Percentiles rank a stretch among this genome's conserved stretches.
Conservation (phyloP, 1,140 invertebrate species). For the Thrips palmi region DNA sequence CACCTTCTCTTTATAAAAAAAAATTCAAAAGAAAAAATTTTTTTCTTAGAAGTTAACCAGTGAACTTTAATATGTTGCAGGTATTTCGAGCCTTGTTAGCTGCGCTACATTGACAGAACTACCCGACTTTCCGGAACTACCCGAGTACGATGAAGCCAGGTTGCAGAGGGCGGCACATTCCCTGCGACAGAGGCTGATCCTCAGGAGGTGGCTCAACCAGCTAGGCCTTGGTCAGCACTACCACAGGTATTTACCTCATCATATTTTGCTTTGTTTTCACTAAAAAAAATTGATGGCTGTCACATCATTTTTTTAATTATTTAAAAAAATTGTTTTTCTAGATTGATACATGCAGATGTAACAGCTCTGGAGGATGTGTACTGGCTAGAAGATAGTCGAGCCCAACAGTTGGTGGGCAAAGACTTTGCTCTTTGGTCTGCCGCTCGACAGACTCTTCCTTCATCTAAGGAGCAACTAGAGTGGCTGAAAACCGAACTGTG, state of each 20-base stretch:
- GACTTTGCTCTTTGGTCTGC: slow-evolving; percentile 60
- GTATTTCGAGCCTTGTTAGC: slow-evolving; percentile 59
- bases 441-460: slow-evolving; percentile 57
- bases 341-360: slow-evolving; percentile 59
- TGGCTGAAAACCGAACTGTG: slow-evolving; percentile 63
- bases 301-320: slow-evolving; percentile 1
- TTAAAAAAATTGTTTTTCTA: slow-evolving; percentile 20
- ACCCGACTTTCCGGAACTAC: slow-evolving; percentile 55
- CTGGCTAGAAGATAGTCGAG: slow-evolving; percentile 64
- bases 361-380: slow-evolving; percentile 70
- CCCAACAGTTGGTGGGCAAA: slow-evolving; percentile 50
- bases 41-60: too few relatives aligned
- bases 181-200: slow-evolving; percentile 57
- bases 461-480: slow-evolving; percentile 55
- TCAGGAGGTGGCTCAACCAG: slow-evolving; percentile 60
- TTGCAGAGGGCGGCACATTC: slow-evolving; percentile 53
- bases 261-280: slow-evolving; percentile 2
- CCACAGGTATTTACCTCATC: slow-evolving; percentile 33
- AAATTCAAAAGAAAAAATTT: too few relatives aligned
- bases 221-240: slow-evolving; percentile 55
- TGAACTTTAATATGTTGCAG: too few relatives aligned
- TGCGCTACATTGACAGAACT: slow-evolving; percentile 46
- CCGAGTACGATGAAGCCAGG: slow-evolving; percentile 57
- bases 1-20: too few relatives aligned
- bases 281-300: neutral